Conservation (phyloP, 2,113 vertebrate species). For the Cairina moschata region DNA sequence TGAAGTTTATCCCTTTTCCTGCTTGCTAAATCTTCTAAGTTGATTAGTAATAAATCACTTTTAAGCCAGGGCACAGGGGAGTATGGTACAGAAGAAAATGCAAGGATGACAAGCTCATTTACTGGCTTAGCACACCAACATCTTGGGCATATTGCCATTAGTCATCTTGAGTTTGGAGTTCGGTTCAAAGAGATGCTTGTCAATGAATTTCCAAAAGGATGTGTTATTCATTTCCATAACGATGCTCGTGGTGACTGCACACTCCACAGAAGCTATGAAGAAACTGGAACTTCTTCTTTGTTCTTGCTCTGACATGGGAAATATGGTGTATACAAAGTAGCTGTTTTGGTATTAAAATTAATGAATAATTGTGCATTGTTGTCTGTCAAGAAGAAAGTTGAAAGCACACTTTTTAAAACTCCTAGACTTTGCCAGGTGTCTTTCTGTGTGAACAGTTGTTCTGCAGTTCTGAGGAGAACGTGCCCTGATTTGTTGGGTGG, state of each 20-base stretch:
- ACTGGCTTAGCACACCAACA: background rate
- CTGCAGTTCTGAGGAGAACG: background rate
- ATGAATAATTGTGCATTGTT: background rate
- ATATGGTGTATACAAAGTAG: constrained; percentile 16
- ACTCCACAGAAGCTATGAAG: background rate
- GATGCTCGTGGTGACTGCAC: background rate
- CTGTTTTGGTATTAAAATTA: constrained; percentile 9
- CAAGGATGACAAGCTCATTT: background rate
- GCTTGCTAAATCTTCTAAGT: background rate
- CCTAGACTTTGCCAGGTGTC: background rate
- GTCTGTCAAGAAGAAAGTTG: constrained; percentile 7
- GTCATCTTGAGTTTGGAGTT: constrained; percentile 23
- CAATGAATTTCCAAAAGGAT: constrained; percentile 36
- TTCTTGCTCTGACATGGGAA: constrained; percentile 17
- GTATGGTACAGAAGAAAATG: background rate
- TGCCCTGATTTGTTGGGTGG: background rate
- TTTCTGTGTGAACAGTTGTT: background rate
- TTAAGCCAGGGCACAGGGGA: background rate
- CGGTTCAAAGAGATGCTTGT: constrained; percentile 49
- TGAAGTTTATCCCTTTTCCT: constrained; percentile 21
- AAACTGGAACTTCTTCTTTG: constrained; percentile 27
- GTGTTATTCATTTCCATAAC: background rate
- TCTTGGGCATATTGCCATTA: background rate
- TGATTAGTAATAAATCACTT: constrained; percentile 31
- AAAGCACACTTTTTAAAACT: constrained; percentile 13